Evolutionary conservation across 2,797 vertebrate genomes (phyloP).

Genomic region (Sylvia borin): DNA sequence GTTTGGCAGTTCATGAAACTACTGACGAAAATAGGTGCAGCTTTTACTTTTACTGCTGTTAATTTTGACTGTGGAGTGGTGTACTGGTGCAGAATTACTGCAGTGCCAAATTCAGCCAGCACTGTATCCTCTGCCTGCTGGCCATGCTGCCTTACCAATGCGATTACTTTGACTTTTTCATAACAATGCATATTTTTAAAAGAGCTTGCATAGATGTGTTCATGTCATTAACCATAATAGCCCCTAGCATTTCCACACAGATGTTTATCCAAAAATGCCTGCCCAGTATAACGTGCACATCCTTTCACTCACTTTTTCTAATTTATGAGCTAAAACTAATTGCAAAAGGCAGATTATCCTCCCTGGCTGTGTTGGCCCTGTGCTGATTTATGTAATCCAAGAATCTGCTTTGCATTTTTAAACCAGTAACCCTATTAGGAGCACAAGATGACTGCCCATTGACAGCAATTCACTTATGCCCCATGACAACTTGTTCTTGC

Average conservation of each 20-base stretch:
- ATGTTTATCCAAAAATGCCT: background rate
- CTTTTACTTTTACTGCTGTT: background rate
- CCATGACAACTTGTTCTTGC: rapidly evolving
- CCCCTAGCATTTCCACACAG: background rate
- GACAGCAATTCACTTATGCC: background rate
- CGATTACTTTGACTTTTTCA: background rate
- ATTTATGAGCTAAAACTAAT: background rate
- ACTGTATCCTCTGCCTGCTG: background rate
- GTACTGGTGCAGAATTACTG: background rate
- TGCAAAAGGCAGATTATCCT: background rate
- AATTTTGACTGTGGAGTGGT: background rate
- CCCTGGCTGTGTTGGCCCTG: background rate
- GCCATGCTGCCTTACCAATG: background rate
- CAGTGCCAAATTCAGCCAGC: background rate
- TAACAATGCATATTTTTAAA: background rate
- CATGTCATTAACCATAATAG: background rate
- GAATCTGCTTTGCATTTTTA: background rate
- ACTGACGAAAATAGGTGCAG: background rate
- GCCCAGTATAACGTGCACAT: background rate
- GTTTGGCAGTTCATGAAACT: background rate
- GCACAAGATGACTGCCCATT: background rate
- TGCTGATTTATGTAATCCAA: background rate
- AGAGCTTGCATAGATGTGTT: background rate
- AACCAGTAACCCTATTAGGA: background rate
- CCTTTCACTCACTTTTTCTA: background rate